Percentiles rank a stretch among this genome's conserved stretches.
These are phyloP conservation scores for Platerodrilus igneus DNA, from an alignment of 2,888 invertebrate species.

Conservation along the genomic window DNA sequence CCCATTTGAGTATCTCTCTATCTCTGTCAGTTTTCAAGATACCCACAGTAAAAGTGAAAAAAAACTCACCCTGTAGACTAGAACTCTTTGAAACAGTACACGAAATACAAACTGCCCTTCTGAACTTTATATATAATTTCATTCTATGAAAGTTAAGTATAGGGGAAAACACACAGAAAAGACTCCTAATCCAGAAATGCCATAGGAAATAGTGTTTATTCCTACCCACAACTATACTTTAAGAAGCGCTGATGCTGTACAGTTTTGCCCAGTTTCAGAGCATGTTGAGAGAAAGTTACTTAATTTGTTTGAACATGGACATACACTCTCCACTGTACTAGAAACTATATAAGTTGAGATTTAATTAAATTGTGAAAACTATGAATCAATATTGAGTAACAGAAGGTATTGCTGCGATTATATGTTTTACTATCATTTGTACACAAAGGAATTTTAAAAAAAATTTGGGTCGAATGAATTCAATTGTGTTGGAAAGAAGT, in stretches of 20 bases:
- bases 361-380: not conserved
- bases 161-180: slow-evolving; percentile 2
- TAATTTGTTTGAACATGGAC: not conserved
- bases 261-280: slow-evolving; percentile 1
- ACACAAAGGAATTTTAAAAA: slow-evolving; percentile 4
- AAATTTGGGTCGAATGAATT: slow-evolving; percentile 12
- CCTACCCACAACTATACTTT: slow-evolving; percentile 1
- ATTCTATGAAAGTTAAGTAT: not conserved
- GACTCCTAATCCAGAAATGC: slow-evolving; percentile 3
- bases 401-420: slow-evolving; percentile 1
- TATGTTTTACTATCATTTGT: not conserved
- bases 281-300: not conserved
- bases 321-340: not conserved
- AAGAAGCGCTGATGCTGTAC: slow-evolving; percentile 2
- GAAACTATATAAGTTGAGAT: slow-evolving; percentile 1
- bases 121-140: slow-evolving; percentile 1
- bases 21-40: no score
- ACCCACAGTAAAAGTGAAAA: no score
- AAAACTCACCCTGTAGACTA: no score
- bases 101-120: slow-evolving; percentile 1
- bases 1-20: no score
- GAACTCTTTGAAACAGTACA: no score
- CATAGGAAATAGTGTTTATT: slow-evolving; percentile 3
- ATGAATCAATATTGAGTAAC: not conserved
- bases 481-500: slow-evolving; percentile 11